phyloP scores from a whole-genome alignment of 2,797 vertebrate genomes.

The Streptopelia turtur region DNA sequence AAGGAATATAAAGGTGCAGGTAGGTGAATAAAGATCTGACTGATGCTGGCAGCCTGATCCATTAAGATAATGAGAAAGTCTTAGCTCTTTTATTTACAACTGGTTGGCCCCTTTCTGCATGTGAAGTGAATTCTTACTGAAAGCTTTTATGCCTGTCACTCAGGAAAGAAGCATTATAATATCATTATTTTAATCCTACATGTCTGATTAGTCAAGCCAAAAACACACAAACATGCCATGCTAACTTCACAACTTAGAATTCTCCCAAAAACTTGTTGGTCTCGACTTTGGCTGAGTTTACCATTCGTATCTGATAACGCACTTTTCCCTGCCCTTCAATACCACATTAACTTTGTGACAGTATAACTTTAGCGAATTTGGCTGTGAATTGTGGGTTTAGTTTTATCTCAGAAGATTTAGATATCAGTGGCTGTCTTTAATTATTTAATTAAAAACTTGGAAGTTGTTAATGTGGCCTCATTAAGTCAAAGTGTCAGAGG shows the following conservation, averaged over 20 bases:
- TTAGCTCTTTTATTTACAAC: not conserved
- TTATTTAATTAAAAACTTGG: conserved; percentile 21
- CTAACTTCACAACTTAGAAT: not conserved
- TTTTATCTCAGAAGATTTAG: not conserved
- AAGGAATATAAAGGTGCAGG: not conserved
- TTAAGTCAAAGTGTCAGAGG: not conserved
- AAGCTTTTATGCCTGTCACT: not conserved
- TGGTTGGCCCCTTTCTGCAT: not conserved
- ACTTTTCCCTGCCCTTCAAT: not conserved
- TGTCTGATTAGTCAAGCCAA: not conserved
- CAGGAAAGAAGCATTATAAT: not conserved
- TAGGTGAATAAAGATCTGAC: not conserved
- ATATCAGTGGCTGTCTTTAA: not conserved
- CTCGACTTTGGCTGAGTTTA: not conserved
- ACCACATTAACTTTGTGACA: not conserved
- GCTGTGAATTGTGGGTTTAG: not conserved
- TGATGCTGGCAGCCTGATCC: not conserved
- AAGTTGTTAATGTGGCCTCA: conserved; percentile 22
- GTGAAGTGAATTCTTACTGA: not conserved
- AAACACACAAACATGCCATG: not conserved
- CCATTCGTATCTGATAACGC: not conserved
- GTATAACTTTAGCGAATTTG: not conserved
- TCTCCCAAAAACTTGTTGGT: not conserved
- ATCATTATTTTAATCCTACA: not conserved
- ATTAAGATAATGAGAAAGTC: not conserved